Evolutionary conservation across 2,888 invertebrate genomes (phyloP).

Genomic region (Timema podura): DNA sequence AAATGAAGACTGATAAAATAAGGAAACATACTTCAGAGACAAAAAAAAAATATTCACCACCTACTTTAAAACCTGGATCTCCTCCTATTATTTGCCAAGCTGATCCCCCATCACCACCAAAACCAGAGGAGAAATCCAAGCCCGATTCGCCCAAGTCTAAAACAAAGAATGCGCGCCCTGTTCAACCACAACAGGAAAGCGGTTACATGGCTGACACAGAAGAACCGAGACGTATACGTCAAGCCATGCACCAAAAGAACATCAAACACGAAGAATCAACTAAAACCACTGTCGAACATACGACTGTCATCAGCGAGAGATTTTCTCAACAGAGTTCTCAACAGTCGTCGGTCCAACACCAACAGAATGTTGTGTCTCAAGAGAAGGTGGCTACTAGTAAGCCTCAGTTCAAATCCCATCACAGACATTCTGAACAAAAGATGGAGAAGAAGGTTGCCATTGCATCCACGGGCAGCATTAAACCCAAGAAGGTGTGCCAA

Average conservation of each 20-base stretch:
- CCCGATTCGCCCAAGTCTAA: slow-evolving; percentile 54
- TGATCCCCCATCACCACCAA: slow-evolving; percentile 30
- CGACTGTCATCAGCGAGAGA: slow-evolving; percentile 33
- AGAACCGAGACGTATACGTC: slow-evolving; percentile 48
- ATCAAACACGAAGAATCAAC: slow-evolving; percentile 38
- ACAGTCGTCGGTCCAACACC: slow-evolving; percentile 7
- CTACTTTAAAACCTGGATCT: slow-evolving; percentile 45
- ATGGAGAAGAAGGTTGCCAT: slow-evolving; percentile 26
- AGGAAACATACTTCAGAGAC: slow-evolving; percentile 26
- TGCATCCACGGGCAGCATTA: slow-evolving; percentile 10
- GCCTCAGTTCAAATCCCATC: slow-evolving; percentile 24
- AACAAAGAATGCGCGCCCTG: slow-evolving; percentile 43
- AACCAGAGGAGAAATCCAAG: slow-evolving; percentile 36
- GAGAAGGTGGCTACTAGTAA: slow-evolving; percentile 24
- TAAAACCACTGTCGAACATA: slow-evolving; percentile 35
- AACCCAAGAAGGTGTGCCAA: slow-evolving; percentile 21
- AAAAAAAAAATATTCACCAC: slow-evolving; percentile 37
- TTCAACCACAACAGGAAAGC: slow-evolving; percentile 46
- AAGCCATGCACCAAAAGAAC: slow-evolving; percentile 38
- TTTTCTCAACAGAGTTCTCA: slow-evolving; percentile 25
- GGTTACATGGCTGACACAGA: slow-evolving; percentile 71
- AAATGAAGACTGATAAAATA: slow-evolving; percentile 34
- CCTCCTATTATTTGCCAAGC: slow-evolving; percentile 44
- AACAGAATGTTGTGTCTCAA: slow-evolving; percentile 23
- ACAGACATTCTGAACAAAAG: slow-evolving; percentile 28